phyloP scores from a whole-genome alignment of 1,140 invertebrate genomes.

The Thalassaphorura encarpata region DNA sequence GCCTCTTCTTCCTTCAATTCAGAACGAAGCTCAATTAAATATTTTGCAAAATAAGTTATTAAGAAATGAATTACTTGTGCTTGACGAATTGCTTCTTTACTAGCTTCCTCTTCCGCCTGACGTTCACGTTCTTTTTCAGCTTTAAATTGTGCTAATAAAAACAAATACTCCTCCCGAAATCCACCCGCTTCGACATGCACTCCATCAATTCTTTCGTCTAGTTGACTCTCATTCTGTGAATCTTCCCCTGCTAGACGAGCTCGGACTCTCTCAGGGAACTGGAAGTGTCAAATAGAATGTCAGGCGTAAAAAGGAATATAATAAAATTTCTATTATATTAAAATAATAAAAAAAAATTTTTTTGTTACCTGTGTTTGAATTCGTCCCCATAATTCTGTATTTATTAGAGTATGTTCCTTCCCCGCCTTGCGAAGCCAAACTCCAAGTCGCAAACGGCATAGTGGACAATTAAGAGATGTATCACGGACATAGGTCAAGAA shows the following conservation, averaged over 20 bases:
- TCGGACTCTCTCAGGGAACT: constrained; percentile 3
- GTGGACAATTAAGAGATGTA: constrained; percentile 13
- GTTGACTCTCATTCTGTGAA: neutral
- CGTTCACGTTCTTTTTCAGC: constrained; percentile 11
- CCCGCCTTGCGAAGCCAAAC: constrained; percentile 20
- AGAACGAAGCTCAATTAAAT: neutral
- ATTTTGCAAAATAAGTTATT: neutral
- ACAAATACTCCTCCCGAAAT: constrained; percentile 10
- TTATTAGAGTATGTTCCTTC: constrained; percentile 19
- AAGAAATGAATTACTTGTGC: constrained; percentile 3
- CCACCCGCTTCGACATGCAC: constrained; percentile 1
- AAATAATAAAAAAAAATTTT: no score
- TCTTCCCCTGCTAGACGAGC: constrained; percentile 12
- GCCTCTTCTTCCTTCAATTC: neutral
- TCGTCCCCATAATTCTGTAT: constrained; percentile 15
- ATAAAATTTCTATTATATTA: neutral
- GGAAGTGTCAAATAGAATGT: neutral
- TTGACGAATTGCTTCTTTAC: constrained; percentile 10
- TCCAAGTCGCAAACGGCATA: constrained; percentile 18
- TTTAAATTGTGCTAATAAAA: neutral
- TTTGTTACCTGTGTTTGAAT: constrained; percentile 23
- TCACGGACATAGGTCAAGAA: constrained; percentile 8
- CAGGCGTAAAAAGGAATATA: neutral
- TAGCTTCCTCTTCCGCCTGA: constrained; percentile 8
- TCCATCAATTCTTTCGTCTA: constrained; percentile 4